Conservation (phyloP, 2,113 vertebrate species). For the Boulengeromyrus knoepffleri region DNA sequence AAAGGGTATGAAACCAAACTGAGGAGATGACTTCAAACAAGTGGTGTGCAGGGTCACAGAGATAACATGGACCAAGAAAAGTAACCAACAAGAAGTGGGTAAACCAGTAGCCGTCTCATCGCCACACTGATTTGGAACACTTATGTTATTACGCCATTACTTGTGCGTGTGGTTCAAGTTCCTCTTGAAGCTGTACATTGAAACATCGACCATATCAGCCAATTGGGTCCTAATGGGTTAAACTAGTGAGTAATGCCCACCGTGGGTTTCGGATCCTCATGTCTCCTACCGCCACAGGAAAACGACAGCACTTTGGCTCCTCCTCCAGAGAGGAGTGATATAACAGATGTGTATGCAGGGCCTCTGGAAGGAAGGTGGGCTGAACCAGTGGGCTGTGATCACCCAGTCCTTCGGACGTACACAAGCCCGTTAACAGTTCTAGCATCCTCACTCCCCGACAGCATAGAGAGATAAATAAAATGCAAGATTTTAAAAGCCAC, state of each 20-base stretch:
- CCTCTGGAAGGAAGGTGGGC: constrained; percentile 31
- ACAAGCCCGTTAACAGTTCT: background rate
- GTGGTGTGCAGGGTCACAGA: background rate
- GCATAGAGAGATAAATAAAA: background rate
- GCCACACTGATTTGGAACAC: background rate
- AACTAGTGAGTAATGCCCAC: background rate
- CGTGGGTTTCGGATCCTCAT: background rate
- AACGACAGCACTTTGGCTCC: background rate
- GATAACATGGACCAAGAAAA: background rate
- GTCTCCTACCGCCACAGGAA: background rate
- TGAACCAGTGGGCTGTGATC: background rate
- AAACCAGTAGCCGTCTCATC: background rate
- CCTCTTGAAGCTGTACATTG: background rate
- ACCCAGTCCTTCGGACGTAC: background rate
- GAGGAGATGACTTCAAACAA: background rate
- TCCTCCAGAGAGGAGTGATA: background rate
- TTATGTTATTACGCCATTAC: background rate
- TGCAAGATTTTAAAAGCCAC: background rate
- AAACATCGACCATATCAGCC: background rate
- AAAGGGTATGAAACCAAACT: background rate
- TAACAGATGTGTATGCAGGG: constrained; percentile 42
- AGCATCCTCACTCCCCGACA: background rate
- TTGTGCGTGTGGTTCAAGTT: background rate
- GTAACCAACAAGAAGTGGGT: background rate
- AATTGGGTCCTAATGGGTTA: background rate